A percentile compares a stretch with the other conserved stretches of the same genome.
These are phyloP conservation scores for Cyprinodon variegatus DNA, from an alignment of 2,113 vertebrate genomes.

Conservation along the genomic window DNA sequence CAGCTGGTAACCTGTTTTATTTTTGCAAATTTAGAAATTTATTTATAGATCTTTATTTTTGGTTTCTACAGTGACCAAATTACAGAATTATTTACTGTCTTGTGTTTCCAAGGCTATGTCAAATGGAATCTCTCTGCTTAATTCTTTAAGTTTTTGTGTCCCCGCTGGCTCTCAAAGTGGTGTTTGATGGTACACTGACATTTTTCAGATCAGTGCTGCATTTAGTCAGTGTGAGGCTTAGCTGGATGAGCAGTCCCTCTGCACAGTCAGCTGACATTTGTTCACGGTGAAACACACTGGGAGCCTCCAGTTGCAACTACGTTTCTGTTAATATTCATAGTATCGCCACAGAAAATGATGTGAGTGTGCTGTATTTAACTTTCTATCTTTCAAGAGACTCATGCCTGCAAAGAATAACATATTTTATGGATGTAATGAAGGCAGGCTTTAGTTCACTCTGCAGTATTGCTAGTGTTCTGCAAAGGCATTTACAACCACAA, in stretches of 20 bases:
- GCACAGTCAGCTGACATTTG: not conserved
- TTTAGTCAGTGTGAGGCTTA: not conserved
- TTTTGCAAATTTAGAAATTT: not conserved
- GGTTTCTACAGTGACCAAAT: not conserved
- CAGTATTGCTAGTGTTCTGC: no score
- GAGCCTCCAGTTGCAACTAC: not conserved
- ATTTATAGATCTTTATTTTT: not conserved
- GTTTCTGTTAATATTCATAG: not conserved
- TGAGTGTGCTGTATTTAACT: not conserved
- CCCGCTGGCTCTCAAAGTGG: not conserved
- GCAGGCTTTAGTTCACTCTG: no score
- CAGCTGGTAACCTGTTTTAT: not conserved
- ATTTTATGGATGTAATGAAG: not conserved
- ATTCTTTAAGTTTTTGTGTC: not conserved
- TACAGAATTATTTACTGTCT: not conserved
- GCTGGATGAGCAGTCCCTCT: not conserved
- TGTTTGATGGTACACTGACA: not conserved
- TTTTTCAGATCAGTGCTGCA: not conserved
- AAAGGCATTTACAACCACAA: no score
- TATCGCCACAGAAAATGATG: not conserved
- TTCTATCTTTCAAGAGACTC: not conserved
- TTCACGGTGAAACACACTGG: not conserved
- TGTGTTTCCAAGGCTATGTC: not conserved
- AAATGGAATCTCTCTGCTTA: not conserved
- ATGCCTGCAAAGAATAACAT: not conserved